Conservation (phyloP, 2,888 invertebrate species). For the Ophioninae sp. region DNA sequence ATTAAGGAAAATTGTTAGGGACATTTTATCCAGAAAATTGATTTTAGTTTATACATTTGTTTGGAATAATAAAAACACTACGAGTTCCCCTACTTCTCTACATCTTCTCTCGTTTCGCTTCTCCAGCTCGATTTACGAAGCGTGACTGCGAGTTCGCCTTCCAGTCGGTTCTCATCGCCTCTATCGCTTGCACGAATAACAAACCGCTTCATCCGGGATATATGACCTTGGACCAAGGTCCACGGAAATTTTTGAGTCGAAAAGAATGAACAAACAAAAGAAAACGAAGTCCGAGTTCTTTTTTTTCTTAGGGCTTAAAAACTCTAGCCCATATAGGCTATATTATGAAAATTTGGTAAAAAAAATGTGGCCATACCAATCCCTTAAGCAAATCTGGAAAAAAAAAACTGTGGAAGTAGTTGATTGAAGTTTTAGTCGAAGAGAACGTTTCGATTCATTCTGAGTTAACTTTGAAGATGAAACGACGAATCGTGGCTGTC, state of each 20-base stretch:
- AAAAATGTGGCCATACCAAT: too few relatives aligned
- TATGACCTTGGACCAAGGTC: neutral
- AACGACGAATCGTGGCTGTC: too few relatives aligned
- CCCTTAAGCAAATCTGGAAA: too few relatives aligned
- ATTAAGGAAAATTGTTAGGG: too few relatives aligned
- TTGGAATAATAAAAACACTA: neutral
- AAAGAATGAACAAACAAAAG: neutral
- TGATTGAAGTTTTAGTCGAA: too few relatives aligned
- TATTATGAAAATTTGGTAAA: too few relatives aligned
- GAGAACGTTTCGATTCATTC: too few relatives aligned
- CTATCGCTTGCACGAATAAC: neutral
- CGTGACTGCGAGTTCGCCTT: slow-evolving; percentile 27
- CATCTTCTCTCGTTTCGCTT: slow-evolving; percentile 37
- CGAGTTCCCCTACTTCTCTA: neutral
- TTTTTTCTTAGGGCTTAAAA: neutral
- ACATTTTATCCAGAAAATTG: too few relatives aligned
- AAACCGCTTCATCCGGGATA: neutral
- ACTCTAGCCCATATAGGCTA: too few relatives aligned
- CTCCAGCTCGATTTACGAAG: slow-evolving; percentile 43
- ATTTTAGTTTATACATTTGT: neutral
- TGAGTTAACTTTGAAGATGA: too few relatives aligned
- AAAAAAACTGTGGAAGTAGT: too few relatives aligned
- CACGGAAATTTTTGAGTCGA: neutral
- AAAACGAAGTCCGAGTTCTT: neutral
- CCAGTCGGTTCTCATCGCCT: neutral